Conservation (phyloP, 2,113 vertebrate genomes). For the Bucco capensis region DNA sequence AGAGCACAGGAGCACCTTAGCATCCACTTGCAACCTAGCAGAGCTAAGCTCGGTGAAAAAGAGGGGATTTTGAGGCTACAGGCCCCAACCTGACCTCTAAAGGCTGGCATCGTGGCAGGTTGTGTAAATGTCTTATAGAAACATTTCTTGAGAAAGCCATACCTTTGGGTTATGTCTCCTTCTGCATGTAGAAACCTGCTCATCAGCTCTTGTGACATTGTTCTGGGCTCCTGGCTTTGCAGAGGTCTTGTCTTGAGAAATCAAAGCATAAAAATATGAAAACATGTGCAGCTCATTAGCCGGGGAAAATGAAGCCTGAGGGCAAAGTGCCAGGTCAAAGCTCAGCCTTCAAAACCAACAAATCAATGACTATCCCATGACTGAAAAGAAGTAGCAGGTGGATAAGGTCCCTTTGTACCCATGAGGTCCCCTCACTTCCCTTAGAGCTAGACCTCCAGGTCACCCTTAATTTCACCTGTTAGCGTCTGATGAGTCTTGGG, state of each 20-base stretch:
- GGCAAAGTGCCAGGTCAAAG: not conserved
- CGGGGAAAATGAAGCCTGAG: not conserved
- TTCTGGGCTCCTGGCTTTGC: not conserved
- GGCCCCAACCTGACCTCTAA: not conserved
- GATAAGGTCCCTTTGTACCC: not conserved
- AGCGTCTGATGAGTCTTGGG: accelerated
- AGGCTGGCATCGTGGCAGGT: not conserved
- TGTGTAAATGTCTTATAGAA: not conserved
- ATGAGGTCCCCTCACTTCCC: not conserved
- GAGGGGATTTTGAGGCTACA: not conserved
- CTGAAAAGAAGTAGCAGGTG: not conserved
- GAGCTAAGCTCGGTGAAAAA: not conserved
- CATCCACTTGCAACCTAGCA: not conserved
- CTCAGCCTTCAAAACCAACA: not conserved
- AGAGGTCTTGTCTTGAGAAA: not conserved
- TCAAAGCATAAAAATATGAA: not conserved
- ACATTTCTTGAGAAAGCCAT: accelerated
- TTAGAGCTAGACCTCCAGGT: not conserved
- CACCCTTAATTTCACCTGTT: accelerated
- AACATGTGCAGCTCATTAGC: not conserved
- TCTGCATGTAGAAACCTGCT: not conserved
- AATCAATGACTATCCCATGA: not conserved
- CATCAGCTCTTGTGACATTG: not conserved
- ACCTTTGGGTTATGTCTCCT: accelerated
- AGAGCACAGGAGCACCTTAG: not conserved